Evolutionary conservation across 2,797 vertebrate genomes (phyloP), one percentile per base, ranked within the genome.

Genomic region (Coranthus polyacanthus): DNA sequence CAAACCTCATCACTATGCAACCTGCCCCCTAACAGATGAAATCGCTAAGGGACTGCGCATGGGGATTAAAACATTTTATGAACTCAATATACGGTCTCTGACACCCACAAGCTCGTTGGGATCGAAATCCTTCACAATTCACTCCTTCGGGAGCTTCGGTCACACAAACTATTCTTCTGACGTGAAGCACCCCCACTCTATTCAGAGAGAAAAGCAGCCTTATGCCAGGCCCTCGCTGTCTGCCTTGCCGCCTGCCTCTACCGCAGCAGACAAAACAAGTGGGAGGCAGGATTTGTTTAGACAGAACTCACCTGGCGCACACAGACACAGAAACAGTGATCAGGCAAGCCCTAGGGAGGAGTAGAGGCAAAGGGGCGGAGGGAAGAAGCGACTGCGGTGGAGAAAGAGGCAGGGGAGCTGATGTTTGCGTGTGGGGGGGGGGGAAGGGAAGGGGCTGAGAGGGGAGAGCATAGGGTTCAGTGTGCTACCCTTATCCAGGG

Each of bases 181-280:
- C 62, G 20, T 36, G 53, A 53, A 7, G 7, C 39, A 29, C n/a
- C 60, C 24, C 49, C 17, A 12, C 34, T 21, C 65, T 24, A 68
- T 78, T 82, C 72, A 68, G 21, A 76, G 59, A 89, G 78, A 85
- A 89, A 85, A 81, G 73, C 72, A 53, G 68, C 81, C 71, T 83
- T 75, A 68, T 69, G 72, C 53, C 72, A 55, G 57, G 61, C 56
- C 73, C 63, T 68, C n/a, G 50, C 68, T 29, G 80, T 79, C 84
- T 41, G 77, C 77, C 61, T 5, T 11, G 83, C 81, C 63, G 86
- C 86, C 85, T 84, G 81, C 88, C 85, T 76, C 37, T 58, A 47
- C 83, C 64, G 26, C 65, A 37, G 60, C 82, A 94, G 93, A 93
- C 93, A 93, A 91, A 93, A 94, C 93, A 94, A 92, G 78, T 38